Base-by-base conservation (phyloP, 2,888 invertebrate genomes). In the Drosophila greeni region DNA sequence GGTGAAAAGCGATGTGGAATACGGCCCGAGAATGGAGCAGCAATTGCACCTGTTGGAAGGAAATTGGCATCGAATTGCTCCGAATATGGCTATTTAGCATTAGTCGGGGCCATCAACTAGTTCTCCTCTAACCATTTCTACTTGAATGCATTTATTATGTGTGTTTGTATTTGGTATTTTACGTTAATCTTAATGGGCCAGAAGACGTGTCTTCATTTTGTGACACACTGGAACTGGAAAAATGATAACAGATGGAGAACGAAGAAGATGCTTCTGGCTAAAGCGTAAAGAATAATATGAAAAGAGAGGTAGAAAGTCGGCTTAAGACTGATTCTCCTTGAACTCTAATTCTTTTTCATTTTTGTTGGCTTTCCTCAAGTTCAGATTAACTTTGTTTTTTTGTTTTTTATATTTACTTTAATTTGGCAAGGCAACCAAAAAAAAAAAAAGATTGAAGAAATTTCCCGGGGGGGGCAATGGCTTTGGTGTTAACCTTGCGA, bases 381-480 rank as follows among this genome's bases (percentile, higher is more conserved):
- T 60, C 60, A 45, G 37, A 12, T 45, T 23, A 31, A 37, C 23
- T n/a, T n/a, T 24, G 36, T 59, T 59, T 40, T 14, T 33, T 33
- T 47, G n/a, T n/a, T 40, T 8, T 53, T 60, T 18, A 33, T 66
- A 33, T 52, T 29, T 39, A 20, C 52, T 40, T 56, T 9, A 20
- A 14, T 31, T 49, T 51, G 64, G 61, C 61, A 55, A 52, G 53
- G 20, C 34, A 31, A 18, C 8, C 8, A 18, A 55, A 49, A 52
- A 26, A n/a, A n/a, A n/a, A 24, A 55, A 53, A 36, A 51, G 42
- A 24, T 62, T 18, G 64, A 23, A 64, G 52, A 43, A 62, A 62
- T 62, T 62, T 64, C 42, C 65, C 65, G 42, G 14, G 64, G 62
- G 62, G 39, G 29, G 64, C 61, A 59, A 36, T 37, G 42, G 59